Evolutionary conservation across 37 sponge, comb jelly and placozoan genomes (phyloP), one percentile per base, ranked within the genome.

Genomic region (Dysidea cf. avara): DNA sequence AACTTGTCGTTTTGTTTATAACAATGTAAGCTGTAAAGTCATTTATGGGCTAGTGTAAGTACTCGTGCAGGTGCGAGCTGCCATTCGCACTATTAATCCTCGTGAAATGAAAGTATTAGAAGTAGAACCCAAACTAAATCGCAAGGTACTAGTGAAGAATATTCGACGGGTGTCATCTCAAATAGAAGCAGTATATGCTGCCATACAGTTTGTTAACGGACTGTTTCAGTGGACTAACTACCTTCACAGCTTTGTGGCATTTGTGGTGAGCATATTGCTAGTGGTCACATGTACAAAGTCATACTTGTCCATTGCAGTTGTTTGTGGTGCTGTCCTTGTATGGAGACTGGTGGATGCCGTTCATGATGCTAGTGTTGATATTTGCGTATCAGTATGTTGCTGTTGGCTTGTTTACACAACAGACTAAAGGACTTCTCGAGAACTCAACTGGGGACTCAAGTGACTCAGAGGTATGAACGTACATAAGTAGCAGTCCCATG

Each of bases 281-380:
- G 33, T 65, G 54, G 66, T 39, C 52, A 14, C 39, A n/a, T 56
- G 46, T 24, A 54, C 39, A 49, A 9, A 7, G 24, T 22, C 56
- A 20, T 36, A 37, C 54, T 25, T 46, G 0, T 46, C 1, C 34
- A 22, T 53, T 82, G 1, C 64, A 96, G 97, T 54, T 82, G 40
- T 96, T 87, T 61, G 37, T 86, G 5, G 12, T 81, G 59, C 64
- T 61, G 12, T 77, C 72, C 24, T 38, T 89, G 33, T 74, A 69
- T 13, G 86, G 83, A 60, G 87, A 96, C 56, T 56, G 79, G 58
- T 96, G 90, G 87, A 92, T 96, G 87, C 64, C 72, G 2, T 78
- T 73, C 40, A 50, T 82, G 20, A 39, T 82, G 14, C 39, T 71
- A 7, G 61, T 59, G 9, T 13, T 71, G 39, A 57, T 81, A 25